phyloP scores from a whole-genome alignment of 1,140 invertebrate genomes.

The Dendrolimus kikuchii region DNA sequence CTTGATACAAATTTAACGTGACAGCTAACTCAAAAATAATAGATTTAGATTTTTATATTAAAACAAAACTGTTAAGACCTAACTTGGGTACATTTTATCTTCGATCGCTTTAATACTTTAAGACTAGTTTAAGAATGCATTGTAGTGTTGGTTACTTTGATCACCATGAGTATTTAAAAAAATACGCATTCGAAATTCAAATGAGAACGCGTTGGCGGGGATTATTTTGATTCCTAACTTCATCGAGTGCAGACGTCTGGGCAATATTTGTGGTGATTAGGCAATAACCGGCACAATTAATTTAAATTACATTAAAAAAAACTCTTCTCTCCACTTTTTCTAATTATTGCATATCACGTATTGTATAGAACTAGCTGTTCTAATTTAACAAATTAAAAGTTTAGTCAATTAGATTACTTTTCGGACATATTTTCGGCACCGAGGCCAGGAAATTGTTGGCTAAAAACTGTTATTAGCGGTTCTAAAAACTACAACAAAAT shows the following conservation, averaged over 20 bases:
- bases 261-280: too few species aligned
- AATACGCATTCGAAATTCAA: too few species aligned
- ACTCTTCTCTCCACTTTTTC: conserved; percentile 3
- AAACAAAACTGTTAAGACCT: conserved; percentile 26
- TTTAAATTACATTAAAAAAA: background rate
- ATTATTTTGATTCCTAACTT: background rate
- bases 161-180: too few species aligned
- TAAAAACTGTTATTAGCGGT: too few species aligned
- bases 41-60: conserved; percentile 13
- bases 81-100: conserved; percentile 30
- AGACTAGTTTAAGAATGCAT: conserved; percentile 31
- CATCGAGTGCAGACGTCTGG: background rate
- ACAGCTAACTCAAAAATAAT: conserved; percentile 25
- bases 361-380: conserved; percentile 5
- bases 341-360: conserved; percentile 7
- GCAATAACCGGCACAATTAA: too few species aligned
- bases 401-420: conserved; percentile 4
- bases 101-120: conserved; percentile 35
- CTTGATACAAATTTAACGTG: conserved; percentile 3
- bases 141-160: conserved; percentile 31
- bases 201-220: too few species aligned
- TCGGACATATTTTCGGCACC: too few species aligned
- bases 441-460: too few species aligned
- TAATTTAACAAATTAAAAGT: conserved; percentile 1
- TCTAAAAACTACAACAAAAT: too few species aligned